A percentile compares a stretch with the other conserved stretches of the same genome.
These are phyloP conservation scores for Silurus asotus DNA, from an alignment of 2,113 vertebrate species.

Conservation along the genomic window DNA sequence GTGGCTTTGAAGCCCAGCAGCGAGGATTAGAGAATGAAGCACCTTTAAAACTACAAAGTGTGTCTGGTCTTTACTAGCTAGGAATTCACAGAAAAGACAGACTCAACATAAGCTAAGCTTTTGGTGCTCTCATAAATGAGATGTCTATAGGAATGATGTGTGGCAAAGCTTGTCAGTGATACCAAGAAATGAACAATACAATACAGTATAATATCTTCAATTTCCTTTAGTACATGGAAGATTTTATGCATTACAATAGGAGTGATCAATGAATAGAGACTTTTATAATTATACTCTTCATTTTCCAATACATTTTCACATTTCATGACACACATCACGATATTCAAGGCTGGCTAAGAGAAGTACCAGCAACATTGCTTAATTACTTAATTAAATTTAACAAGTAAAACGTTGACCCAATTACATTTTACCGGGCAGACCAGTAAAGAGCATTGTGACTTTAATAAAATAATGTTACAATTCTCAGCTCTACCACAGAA, in stretches of 20 bases:
- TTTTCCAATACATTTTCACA: neutral
- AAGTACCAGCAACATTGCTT: neutral
- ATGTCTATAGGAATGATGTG: neutral
- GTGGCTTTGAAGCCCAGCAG: neutral
- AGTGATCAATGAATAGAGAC: neutral
- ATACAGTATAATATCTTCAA: neutral
- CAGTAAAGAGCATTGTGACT: neutral
- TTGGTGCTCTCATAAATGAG: constrained; percentile 32
- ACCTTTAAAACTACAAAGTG: constrained; percentile 12
- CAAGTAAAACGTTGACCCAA: neutral
- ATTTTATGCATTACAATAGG: neutral
- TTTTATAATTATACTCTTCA: neutral
- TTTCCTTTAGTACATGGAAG: neutral
- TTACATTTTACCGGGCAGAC: neutral
- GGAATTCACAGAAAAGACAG: constrained; percentile 16
- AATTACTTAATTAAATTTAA: neutral
- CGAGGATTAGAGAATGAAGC: constrained; percentile 11
- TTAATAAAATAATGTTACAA: neutral
- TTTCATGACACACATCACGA: neutral
- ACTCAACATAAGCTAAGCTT: constrained; percentile 26
- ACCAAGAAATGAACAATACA: neutral
- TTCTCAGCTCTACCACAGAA: neutral
- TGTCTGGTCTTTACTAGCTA: constrained; percentile 20
- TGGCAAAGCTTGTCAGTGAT: neutral
- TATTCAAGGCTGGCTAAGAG: neutral